A percentile compares a stretch with the other conserved stretches of the same genome.
Evolutionary conservation across 2,888 invertebrate genomes (phyloP).

Genomic region (Stramonita haemastoma): DNA sequence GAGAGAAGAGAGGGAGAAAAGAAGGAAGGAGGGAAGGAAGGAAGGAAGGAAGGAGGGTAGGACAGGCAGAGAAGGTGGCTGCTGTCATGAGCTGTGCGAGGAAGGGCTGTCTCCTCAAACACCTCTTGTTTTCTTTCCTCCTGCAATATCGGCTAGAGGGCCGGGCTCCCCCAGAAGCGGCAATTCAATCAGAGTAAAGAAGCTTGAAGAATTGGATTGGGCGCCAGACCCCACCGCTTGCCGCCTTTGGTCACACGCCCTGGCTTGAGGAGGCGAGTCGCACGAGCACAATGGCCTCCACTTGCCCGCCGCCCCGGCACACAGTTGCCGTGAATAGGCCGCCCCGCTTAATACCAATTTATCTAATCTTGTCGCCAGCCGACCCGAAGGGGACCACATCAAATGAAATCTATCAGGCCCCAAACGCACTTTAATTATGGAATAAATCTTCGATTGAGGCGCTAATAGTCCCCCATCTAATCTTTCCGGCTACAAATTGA

Average conservation of each 20-base stretch:
- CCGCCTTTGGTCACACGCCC: not conserved
- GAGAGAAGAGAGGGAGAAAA: not conserved
- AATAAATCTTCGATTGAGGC: conserved; percentile 58
- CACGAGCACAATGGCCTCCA: conserved; percentile 35
- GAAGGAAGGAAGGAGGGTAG: not conserved
- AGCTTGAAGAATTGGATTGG: conserved; percentile 44
- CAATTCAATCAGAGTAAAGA: conserved; percentile 46
- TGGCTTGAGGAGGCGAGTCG: conserved; percentile 21
- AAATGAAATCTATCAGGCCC: conserved; percentile 55
- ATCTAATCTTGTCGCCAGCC: conserved; percentile 56
- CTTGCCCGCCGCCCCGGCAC: conserved; percentile 16
- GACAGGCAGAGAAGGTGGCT: not conserved
- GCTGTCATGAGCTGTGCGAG: conserved; percentile 9
- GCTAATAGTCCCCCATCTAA: conserved; percentile 57
- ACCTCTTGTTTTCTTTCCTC: conserved; percentile 27
- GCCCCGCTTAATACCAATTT: conserved; percentile 55
- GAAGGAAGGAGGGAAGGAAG: not conserved
- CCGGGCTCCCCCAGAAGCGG: not conserved
- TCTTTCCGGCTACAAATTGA: conserved; percentile 58
- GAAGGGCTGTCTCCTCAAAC: not conserved
- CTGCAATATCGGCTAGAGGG: not conserved
- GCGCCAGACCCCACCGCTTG: not conserved
- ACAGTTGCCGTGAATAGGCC: conserved; percentile 25
- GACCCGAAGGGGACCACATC: conserved; percentile 52
- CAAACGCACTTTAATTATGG: conserved; percentile 57